Conservation (phyloP, 2,888 invertebrate species). For the Incurvaria masculella region DNA sequence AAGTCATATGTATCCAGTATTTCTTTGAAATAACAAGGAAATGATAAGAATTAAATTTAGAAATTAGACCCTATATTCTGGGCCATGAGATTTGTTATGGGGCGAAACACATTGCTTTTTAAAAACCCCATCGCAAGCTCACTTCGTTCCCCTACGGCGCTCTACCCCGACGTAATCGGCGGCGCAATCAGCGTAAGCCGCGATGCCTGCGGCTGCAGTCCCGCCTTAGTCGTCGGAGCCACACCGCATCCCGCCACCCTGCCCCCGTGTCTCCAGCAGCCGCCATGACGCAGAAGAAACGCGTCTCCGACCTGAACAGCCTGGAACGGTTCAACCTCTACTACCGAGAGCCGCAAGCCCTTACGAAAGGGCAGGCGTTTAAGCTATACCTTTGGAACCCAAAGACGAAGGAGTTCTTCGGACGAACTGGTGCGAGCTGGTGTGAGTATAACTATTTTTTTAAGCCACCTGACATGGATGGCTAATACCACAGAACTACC, state of each 20-base stretch:
- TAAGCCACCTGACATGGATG: no score
- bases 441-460: no score
- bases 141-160: neutral
- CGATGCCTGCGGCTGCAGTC: neutral
- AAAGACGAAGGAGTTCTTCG: slow-evolving; percentile 69
- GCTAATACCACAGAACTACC: no score
- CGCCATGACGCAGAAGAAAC: slow-evolving; percentile 55
- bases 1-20: no score
- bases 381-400: slow-evolving; percentile 74
- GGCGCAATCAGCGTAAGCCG: neutral
- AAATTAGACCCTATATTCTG: no score
- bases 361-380: slow-evolving; percentile 56
- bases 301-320: slow-evolving; percentile 51
- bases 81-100: no score
- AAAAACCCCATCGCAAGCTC: no score
- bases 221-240: neutral
- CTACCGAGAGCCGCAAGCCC: slow-evolving; percentile 61
- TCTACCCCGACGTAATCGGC: neutral
- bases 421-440: slow-evolving; percentile 79
- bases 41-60: no score
- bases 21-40: no score
- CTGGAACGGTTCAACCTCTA: slow-evolving; percentile 63
- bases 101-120: no score
- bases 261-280: slow-evolving; percentile 1
- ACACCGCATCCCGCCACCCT: neutral